These are phyloP conservation scores for Petromus typicus DNA, from an alignment of 2,113 vertebrate species.

Conservation along the genomic window DNA sequence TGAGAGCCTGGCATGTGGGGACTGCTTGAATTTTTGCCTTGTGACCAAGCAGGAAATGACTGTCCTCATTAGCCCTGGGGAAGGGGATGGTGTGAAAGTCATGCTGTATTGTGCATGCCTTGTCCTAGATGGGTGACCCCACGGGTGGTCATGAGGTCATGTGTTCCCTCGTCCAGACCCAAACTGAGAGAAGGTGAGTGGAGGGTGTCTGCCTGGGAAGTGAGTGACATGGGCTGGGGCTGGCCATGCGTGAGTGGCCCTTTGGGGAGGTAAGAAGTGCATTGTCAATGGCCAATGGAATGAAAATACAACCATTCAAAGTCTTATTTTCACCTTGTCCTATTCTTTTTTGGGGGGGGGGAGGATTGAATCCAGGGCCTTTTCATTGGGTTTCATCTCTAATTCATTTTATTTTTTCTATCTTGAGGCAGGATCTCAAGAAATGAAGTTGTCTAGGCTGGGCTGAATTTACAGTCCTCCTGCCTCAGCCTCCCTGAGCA, in stretches of 20 bases:
- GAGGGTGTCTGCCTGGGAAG: accelerated
- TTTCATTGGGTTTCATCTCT: not conserved
- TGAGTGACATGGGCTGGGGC: not conserved
- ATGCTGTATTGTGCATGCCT: not conserved
- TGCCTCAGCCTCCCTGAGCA: not conserved
- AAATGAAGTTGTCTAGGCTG: not conserved
- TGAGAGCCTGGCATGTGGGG: not conserved
- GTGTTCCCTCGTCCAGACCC: not conserved
- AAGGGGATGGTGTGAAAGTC: not conserved
- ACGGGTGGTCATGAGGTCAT: not conserved
- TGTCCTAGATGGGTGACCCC: not conserved
- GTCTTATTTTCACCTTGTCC: not conserved
- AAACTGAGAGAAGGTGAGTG: not conserved
- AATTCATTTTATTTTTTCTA: not conserved
- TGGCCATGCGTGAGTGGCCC: not conserved
- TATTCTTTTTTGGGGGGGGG: not conserved
- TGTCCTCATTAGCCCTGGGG: slow-evolving; percentile 55
- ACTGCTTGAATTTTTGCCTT: not conserved
- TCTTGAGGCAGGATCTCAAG: not conserved
- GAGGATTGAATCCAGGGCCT: not conserved
- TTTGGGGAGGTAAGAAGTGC: accelerated
- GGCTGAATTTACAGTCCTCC: not conserved
- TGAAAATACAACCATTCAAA: not conserved
- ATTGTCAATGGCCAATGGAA: not conserved
- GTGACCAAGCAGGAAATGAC: slow-evolving; percentile 47